Conservation (phyloP, 2,888 invertebrate species). For the Nudaria mundana region DNA sequence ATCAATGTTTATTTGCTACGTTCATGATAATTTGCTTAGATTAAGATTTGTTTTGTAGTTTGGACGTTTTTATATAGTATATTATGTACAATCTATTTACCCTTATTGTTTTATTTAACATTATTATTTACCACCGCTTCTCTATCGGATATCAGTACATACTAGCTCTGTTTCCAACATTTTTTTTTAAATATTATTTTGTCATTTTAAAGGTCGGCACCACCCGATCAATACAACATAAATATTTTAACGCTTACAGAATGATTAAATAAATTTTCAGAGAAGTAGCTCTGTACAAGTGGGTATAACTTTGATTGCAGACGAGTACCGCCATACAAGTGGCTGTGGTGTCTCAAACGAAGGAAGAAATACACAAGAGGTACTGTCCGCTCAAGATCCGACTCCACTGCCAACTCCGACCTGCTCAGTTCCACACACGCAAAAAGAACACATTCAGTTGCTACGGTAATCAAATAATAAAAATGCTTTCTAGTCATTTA, state of each 20-base stretch:
- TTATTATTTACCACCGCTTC: too few relatives aligned
- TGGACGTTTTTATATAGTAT: too few relatives aligned
- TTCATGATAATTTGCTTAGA: too few relatives aligned
- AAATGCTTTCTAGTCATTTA: too few relatives aligned
- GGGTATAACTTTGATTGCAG: conserved; percentile 56
- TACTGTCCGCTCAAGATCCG: conserved; percentile 68
- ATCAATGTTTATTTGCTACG: too few relatives aligned
- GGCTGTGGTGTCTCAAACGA: conserved; percentile 78
- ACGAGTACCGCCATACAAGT: conserved; percentile 85
- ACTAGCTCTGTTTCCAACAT: too few relatives aligned
- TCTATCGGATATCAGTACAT: too few relatives aligned
- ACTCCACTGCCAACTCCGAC: conserved; percentile 77
- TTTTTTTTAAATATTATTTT: not conserved
- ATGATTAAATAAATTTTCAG: conserved; percentile 31
- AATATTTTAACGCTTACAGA: conserved; percentile 9
- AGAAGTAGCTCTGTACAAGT: conserved; percentile 39
- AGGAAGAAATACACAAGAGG: conserved; percentile 56
- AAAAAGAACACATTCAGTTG: conserved; percentile 65
- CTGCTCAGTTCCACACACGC: conserved; percentile 76
- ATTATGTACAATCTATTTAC: too few relatives aligned
- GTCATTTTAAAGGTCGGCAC: not conserved
- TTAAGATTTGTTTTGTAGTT: too few relatives aligned
- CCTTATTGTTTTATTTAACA: too few relatives aligned
- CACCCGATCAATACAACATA: not conserved
- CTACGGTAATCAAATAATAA: conserved; percentile 61